These are phyloP conservation scores for Endomychus coccineus DNA, from an alignment of 2,888 invertebrate species.

Conservation along the genomic window DNA sequence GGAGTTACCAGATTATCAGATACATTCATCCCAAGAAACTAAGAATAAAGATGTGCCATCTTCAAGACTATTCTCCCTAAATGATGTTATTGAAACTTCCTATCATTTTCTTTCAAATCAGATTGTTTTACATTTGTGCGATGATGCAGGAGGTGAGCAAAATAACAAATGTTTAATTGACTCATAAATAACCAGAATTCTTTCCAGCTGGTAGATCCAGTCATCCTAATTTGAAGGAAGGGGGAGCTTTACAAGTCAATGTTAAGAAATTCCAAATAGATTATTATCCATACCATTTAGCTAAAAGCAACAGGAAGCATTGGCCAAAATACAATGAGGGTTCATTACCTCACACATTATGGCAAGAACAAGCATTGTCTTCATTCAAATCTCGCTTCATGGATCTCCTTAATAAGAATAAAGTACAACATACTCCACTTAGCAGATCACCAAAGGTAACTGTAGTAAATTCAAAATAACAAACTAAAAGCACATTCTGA, in stretches of 20 bases:
- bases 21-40: conserved; percentile 58
- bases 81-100: conserved; percentile 95
- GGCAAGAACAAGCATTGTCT: conserved; percentile 79
- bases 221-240: conserved; percentile 76
- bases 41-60: conserved; percentile 42
- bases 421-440: conserved; percentile 46
- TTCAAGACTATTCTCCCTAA: conserved; percentile 63
- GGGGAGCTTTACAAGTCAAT: conserved; percentile 89
- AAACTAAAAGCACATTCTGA: too few species aligned
- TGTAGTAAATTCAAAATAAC: too few species aligned
- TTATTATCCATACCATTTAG: conserved; percentile 94
- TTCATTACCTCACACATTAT: conserved; percentile 71
- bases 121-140: conserved; percentile 93
- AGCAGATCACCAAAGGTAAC: conserved; percentile 33
- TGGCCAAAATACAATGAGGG: conserved; percentile 84
- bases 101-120: conserved; percentile 91
- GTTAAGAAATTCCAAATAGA: conserved; percentile 83
- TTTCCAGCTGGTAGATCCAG: conserved; percentile 70
- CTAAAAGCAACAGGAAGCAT: conserved; percentile 77
- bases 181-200: conserved; percentile 5
- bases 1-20: conserved; percentile 67
- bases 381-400: conserved; percentile 70
- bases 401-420: conserved; percentile 63
- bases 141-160: conserved; percentile 80
- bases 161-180: not conserved